Percentiles rank a stretch among this genome's conserved stretches.
These are phyloP conservation scores for Drosophila subquinaria DNA, from an alignment of 2,888 invertebrate genomes.

Conservation along the genomic window DNA sequence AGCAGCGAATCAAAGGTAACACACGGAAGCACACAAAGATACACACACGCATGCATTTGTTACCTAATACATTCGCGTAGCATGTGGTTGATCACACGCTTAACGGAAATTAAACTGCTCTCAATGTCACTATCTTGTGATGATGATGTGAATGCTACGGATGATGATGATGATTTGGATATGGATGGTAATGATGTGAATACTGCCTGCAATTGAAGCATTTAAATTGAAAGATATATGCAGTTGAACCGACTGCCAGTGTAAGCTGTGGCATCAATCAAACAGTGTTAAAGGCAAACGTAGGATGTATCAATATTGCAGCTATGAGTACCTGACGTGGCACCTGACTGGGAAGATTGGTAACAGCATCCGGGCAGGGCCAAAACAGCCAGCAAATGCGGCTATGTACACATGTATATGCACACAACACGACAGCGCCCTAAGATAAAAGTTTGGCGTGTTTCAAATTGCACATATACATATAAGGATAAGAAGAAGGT, in stretches of 20 bases:
- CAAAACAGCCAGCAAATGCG: neutral
- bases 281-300: conserved; percentile 11
- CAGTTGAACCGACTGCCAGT: conserved; percentile 20
- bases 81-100: conserved; percentile 20
- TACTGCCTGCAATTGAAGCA: conserved; percentile 10
- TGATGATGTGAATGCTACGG: conserved; percentile 3
- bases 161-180: conserved; percentile 16
- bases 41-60: neutral
- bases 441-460: conserved; percentile 17
- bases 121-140: conserved; percentile 30
- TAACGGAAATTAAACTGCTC: conserved; percentile 57
- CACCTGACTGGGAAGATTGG: conserved; percentile 31
- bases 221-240: conserved; percentile 16
- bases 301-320: conserved; percentile 22
- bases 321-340: conserved; percentile 3
- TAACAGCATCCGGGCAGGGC: neutral
- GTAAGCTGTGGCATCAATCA: conserved; percentile 18
- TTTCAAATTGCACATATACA: conserved; percentile 4
- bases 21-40: conserved; percentile 4
- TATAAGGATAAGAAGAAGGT: too few species aligned
- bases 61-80: conserved; percentile 4
- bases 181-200: neutral
- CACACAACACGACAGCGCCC: conserved; percentile 2
- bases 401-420: neutral
- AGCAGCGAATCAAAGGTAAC: conserved; percentile 50